Base-by-base conservation (phyloP, 2,888 invertebrate species). In the Thereva unica region DNA sequence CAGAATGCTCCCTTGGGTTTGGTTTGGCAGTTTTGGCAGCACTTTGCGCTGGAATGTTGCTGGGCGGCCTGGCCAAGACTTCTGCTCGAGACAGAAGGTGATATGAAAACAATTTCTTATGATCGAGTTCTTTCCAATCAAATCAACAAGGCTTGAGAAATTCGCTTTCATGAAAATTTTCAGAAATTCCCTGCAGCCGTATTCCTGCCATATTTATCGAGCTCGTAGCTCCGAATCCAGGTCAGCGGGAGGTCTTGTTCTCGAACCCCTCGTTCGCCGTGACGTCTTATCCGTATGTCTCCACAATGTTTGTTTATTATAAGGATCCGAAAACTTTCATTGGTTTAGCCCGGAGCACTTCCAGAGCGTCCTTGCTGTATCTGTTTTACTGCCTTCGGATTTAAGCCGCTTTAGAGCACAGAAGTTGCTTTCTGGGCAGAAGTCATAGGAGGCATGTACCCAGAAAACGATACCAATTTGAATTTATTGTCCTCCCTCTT, bases 61-160 rank as follows among this genome's bases (percentile, higher is more conserved):
- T 44, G 44, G 44, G 44, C 66, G 52, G 40, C 49, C 56, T 41
- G 52, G 59, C 52, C 50, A 49, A 7, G 41, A 35, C 44, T 35
- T 41, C 42, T 56, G 54, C 44, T 34, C 37, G 56, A 42, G 63
- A 68, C 68, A 68, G 64, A 59, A 68, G 68, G 64, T 68, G 68
- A 68, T 64, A 57, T 59, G 68, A 68, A 68, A 68, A 68, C 65
- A 68, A 68, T 68, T 68, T 59, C 68, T 59, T 65, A 65, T 68
- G 59, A 65, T 68, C 59, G 65, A 68, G 65, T 67, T 64, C 64
- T 57, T 57, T 49, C 56, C 64, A 67, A 67, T 67, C 64, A 57
- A 67, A 67, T 67, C 67, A 67, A 64, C 64, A 61, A 64, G 57
- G 64, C 53, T 53, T 57, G 54, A 59, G 57, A 57, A 63, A 64